phyloP scores from a whole-genome alignment of 2,113 vertebrate species.

The Muscicapa adusta region DNA sequence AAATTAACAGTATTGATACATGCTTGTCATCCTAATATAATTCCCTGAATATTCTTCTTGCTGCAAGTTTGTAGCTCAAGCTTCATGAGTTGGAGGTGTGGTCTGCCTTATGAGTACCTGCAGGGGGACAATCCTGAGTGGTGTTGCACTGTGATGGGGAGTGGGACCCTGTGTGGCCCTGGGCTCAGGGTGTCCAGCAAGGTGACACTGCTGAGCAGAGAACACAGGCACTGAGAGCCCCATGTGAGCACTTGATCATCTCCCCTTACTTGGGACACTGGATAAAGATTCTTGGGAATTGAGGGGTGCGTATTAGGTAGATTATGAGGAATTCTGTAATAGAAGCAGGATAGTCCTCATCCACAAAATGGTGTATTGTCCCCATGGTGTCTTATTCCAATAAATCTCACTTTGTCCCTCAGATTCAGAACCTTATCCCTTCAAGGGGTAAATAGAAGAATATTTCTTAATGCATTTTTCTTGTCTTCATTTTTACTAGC shows the following conservation, averaged over 20 bases:
- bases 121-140: neutral
- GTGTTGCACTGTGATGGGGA: neutral
- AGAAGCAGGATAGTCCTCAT: neutral
- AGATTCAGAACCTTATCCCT: neutral
- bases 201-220: accelerated
- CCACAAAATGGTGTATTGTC: neutral
- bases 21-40: neutral
- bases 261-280: neutral
- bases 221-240: neutral
- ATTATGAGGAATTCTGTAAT: neutral
- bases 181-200: accelerated
- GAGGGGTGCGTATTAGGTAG: neutral
- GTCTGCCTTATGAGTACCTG: neutral
- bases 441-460: neutral
- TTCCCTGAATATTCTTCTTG: neutral
- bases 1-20: neutral
- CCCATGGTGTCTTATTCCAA: neutral
- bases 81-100: neutral
- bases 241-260: accelerated
- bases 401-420: neutral
- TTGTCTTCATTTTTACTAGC: neutral
- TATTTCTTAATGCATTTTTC: neutral
- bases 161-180: neutral
- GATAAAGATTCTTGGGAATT: neutral
- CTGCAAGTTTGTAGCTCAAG: neutral